These are phyloP conservation scores for Drosophila subpulchrella DNA, from an alignment of 1,140 invertebrate species.

Conservation along the genomic window DNA sequence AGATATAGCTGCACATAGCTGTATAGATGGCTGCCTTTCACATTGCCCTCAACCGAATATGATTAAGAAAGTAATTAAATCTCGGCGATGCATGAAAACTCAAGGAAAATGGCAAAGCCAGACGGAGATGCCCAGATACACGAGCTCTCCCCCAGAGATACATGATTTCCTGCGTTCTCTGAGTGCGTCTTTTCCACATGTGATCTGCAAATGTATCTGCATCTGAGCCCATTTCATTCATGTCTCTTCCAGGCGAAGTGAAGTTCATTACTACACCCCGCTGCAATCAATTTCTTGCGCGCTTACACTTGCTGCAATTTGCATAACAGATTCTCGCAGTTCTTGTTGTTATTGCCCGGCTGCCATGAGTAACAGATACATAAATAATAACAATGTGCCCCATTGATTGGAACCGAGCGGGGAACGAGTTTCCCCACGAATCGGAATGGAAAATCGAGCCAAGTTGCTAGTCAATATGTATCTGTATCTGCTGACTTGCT, in stretches of 20 bases:
- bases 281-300: slow-evolving; percentile 57
- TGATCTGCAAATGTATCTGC: slow-evolving; percentile 1
- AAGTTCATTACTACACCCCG: slow-evolving; percentile 49
- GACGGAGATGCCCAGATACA: slow-evolving; percentile 48
- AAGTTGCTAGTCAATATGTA: slow-evolving; percentile 61
- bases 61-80: slow-evolving; percentile 81
- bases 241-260: slow-evolving; percentile 60
- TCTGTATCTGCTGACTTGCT: slow-evolving; percentile 31
- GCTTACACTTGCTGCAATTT: slow-evolving; percentile 68
- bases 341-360: slow-evolving; percentile 52
- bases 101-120: slow-evolving; percentile 39
- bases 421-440: slow-evolving; percentile 61
- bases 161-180: slow-evolving; percentile 21
- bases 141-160: slow-evolving; percentile 22
- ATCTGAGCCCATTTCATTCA: slow-evolving; percentile 32
- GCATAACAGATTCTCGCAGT: slow-evolving; percentile 48
- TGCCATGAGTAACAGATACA: slow-evolving; percentile 80
- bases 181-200: slow-evolving; percentile 16
- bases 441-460: slow-evolving; percentile 63
- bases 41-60: slow-evolving; percentile 65
- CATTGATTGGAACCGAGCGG: slow-evolving; percentile 65
- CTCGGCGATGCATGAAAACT: slow-evolving; percentile 77
- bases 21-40: slow-evolving; percentile 55
- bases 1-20: slow-evolving; percentile 27
- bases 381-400: slow-evolving; percentile 75